Conservation (phyloP, 2,797 vertebrate genomes). For the Natrix natrix region DNA sequence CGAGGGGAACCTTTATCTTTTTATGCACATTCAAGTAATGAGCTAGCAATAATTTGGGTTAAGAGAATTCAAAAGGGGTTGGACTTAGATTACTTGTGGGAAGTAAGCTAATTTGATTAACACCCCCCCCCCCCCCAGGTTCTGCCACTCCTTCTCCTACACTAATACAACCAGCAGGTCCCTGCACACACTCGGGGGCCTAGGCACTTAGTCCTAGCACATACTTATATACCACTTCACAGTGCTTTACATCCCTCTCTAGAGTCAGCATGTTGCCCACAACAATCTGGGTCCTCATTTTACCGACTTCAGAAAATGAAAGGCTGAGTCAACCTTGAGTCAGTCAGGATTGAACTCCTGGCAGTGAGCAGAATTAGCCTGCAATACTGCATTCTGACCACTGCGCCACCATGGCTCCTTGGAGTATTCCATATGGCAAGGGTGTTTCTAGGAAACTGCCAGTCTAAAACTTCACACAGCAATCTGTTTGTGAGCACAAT, state of each 20-base stretch:
- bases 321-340: background rate
- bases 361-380: background rate
- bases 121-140: too few relatives aligned
- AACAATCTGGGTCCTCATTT: background rate
- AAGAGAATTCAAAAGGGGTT: background rate
- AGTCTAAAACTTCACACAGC: background rate
- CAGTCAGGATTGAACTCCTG: background rate
- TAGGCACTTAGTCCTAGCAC: background rate
- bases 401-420: background rate
- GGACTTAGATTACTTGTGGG: background rate
- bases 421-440: background rate
- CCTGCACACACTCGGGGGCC: background rate
- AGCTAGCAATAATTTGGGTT: background rate
- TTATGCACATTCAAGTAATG: background rate
- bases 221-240: background rate
- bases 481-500: background rate
- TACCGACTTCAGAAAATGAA: background rate
- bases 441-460: background rate
- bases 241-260: background rate
- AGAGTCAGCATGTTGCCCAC: background rate
- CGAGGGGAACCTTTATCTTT: too few relatives aligned
- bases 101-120: background rate
- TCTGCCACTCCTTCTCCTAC: background rate
- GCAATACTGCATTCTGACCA: background rate
- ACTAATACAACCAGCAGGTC: background rate